Conservation (phyloP, 2,113 vertebrate species). For the Prunella fulvescens region DNA sequence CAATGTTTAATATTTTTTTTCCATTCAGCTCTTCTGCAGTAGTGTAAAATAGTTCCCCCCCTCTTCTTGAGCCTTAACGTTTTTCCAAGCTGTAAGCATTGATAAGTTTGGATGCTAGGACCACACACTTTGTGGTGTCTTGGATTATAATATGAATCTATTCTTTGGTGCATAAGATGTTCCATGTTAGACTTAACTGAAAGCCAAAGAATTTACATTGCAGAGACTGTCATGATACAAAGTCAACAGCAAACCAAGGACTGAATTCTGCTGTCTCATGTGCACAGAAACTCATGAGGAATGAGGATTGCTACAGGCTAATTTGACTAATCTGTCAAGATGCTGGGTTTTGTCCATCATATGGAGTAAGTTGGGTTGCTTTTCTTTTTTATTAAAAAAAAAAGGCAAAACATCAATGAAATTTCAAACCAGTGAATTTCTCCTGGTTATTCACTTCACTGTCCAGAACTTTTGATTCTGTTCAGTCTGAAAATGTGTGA, state of each 20-base stretch:
- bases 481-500: neutral
- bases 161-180: slow-evolving; percentile 26
- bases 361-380: neutral
- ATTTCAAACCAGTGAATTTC: neutral
- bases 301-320: neutral
- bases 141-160: neutral
- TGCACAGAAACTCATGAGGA: slow-evolving; percentile 26
- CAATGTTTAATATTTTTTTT: neutral
- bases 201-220: slow-evolving; percentile 55
- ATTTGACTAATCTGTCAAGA: slow-evolving; percentile 19
- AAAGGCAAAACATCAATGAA: neutral
- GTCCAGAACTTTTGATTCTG: neutral
- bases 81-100: neutral
- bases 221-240: neutral
- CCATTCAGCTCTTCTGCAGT: neutral
- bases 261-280: neutral
- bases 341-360: slow-evolving; percentile 34
- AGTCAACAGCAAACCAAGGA: neutral
- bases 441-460: slow-evolving; percentile 6
- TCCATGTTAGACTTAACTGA: neutral
- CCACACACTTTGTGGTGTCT: neutral
- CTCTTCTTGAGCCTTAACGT: slow-evolving; percentile 18
- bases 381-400: neutral
- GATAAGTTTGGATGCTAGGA: neutral
- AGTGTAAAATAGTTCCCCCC: neutral